Base-by-base conservation (phyloP, 2,888 invertebrate species). In the Cyrtodaria siliqua region DNA sequence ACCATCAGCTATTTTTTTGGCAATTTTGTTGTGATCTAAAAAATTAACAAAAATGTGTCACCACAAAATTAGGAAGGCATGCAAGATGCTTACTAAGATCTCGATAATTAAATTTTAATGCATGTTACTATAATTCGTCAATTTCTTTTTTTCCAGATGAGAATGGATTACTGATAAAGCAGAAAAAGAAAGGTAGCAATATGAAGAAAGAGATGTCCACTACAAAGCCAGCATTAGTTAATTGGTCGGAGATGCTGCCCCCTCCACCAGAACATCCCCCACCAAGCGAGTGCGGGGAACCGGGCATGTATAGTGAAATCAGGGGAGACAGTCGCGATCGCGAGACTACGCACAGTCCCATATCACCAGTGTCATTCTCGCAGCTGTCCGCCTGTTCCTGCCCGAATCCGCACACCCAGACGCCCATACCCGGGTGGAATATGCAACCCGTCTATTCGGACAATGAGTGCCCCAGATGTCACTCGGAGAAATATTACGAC, bases 181-280 rank as follows among this genome's bases (percentile, higher is more conserved):
- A 87, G 69, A 82, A 81, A 40, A 80, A 82, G 71, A 80, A 82
- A 69, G 81, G 83, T 68, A 69, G 70, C 47, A 67, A 57, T 12
- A 57, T 26, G 6, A 74, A 71, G 40, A 53, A 56, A 16, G 82
- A 84, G 57, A 70, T 77, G 40, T 75, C 79, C 38, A 53, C 73
- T 18, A 76, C 73, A 24, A 86, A 85, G 29, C 92, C 91, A 79
- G 91, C 90, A 67, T 88, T 90, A 40, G 85, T 89, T n/a, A 91
- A 91, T 79, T 90, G 91, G 80, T 90, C 90, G 18, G 93, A 92
- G 83, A 87, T 93, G 75, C 88, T 93, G 6, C 93, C 93, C 20
- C 93, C 93, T 20, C 93, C 93, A 2, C 93, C 93, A 1, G 93
- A 93, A 59, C 92, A 93, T 77, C 93, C 93, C 12, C 93, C 93